Conservation (phyloP, 2,888 invertebrate genomes). For the Amaurobius ferox region DNA sequence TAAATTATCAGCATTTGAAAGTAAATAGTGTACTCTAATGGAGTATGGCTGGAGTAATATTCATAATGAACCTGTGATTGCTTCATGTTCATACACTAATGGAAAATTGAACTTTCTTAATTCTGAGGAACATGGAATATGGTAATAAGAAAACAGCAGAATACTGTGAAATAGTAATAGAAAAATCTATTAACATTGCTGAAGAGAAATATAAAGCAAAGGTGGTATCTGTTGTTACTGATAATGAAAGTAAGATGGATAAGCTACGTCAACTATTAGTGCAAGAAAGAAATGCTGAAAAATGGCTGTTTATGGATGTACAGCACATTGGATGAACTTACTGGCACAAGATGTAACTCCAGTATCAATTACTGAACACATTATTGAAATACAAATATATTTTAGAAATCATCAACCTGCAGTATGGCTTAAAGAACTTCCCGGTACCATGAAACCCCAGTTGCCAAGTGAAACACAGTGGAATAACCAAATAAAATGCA, state of each 20-base stretch:
- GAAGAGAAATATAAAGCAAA: neutral
- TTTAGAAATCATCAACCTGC: conserved; percentile 6
- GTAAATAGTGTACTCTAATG: neutral
- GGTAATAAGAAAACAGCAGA: neutral
- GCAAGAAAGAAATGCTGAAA: neutral
- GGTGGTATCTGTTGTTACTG: neutral
- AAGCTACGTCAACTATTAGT: neutral
- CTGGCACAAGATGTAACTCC: neutral
- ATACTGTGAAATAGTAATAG: neutral
- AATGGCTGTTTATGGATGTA: conserved; percentile 9
- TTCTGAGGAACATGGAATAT: neutral
- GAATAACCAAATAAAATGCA: neutral
- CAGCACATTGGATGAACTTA: conserved; percentile 4
- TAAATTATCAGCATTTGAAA: too few relatives aligned
- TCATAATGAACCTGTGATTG: conserved; percentile 17
- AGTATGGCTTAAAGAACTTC: neutral
- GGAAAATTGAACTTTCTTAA: neutral
- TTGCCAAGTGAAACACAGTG: conserved; percentile 4
- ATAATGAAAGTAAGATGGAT: conserved; percentile 21
- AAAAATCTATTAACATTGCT: neutral
- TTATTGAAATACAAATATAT: neutral
- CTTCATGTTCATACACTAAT: neutral
- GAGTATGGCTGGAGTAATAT: conserved; percentile 20
- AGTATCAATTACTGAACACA: neutral
- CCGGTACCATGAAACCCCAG: neutral